These are phyloP conservation scores for Trichomycterus rosablanca DNA, from an alignment of 2,113 vertebrate species.

Conservation along the genomic window DNA sequence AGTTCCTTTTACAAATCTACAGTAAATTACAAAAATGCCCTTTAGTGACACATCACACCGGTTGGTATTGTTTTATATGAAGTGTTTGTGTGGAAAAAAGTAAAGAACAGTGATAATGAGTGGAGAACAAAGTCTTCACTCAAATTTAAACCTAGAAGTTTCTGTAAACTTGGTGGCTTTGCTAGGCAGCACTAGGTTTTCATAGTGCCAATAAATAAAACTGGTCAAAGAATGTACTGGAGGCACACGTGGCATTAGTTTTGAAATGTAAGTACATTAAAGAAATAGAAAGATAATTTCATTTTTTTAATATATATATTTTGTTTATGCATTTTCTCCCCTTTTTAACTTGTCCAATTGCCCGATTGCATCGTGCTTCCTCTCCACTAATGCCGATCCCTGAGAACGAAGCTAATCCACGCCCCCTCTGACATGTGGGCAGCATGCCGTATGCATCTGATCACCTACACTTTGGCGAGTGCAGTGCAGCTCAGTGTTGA, in stretches of 20 bases:
- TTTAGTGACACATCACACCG: neutral
- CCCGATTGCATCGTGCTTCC: no score
- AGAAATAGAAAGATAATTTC: neutral
- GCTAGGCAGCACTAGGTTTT: neutral
- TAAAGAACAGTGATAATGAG: no score
- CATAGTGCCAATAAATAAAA: neutral
- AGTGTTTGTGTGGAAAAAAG: no score
- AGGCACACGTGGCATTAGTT: constrained; percentile 10
- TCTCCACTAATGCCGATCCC: no score
- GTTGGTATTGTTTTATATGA: neutral
- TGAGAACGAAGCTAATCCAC: no score
- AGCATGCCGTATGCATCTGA: no score
- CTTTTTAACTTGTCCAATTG: no score
- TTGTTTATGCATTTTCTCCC: no score
- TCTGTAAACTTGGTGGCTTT: neutral
- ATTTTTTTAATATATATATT: neutral
- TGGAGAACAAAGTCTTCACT: no score
- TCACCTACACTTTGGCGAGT: no score
- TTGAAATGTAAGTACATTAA: neutral
- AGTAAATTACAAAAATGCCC: neutral
- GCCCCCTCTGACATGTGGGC: no score
- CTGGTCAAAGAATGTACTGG: neutral
- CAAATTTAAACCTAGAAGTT: neutral
- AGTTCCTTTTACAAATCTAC: constrained; percentile 4
- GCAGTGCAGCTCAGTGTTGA: no score